These are phyloP conservation scores for Serilophus lunatus DNA, from an alignment of 2,113 vertebrate genomes.

Conservation along the genomic window DNA sequence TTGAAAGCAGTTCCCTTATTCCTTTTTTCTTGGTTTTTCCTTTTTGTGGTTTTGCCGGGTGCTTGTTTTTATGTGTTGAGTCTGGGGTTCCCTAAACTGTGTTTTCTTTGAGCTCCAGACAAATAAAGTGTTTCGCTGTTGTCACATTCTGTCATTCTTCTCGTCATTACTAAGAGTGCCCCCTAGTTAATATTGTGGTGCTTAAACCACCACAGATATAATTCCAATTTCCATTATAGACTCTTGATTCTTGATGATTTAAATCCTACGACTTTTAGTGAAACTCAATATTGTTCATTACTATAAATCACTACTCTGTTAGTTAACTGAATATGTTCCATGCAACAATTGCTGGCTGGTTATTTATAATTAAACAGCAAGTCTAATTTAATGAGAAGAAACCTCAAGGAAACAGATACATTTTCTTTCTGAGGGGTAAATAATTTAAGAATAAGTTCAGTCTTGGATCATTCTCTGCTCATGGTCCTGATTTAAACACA, in stretches of 20 bases:
- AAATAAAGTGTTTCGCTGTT: no score
- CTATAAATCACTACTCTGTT: not conserved
- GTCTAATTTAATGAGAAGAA: not conserved
- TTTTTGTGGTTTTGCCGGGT: no score
- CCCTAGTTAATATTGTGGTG: no score
- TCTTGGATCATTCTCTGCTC: not conserved
- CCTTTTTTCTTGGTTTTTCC: no score
- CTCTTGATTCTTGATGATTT: not conserved
- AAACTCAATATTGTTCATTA: not conserved
- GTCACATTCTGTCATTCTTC: no score
- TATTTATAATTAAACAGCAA: not conserved
- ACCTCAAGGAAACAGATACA: not conserved
- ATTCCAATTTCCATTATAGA: not conserved
- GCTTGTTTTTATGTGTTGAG: no score
- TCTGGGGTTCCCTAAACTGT: no score
- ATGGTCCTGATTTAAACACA: fast-evolving
- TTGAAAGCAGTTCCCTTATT: no score
- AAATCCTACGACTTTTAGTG: not conserved
- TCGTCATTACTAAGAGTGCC: no score
- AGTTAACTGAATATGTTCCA: not conserved
- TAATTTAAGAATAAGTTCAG: not conserved
- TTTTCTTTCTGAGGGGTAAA: not conserved
- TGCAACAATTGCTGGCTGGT: not conserved
- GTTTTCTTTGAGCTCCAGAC: no score
- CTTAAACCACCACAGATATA: no score